These are phyloP conservation scores for Pristionchus pacificus DNA, from an alignment of 1,140 invertebrate genomes.

Conservation along the genomic window DNA sequence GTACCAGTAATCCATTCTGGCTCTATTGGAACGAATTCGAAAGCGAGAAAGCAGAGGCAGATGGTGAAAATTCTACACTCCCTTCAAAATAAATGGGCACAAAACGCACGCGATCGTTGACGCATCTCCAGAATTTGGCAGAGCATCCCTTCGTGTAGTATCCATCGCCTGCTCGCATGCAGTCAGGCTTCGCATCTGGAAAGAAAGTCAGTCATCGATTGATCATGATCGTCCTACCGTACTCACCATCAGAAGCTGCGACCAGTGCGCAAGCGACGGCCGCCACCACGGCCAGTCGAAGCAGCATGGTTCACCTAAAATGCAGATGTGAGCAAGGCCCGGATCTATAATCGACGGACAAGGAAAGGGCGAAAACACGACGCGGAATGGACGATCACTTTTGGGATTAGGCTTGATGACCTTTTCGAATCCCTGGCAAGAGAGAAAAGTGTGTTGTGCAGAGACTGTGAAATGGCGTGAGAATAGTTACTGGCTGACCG, in stretches of 20 bases:
- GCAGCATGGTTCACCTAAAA: background rate
- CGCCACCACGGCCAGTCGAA: background rate
- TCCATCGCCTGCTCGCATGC: background rate
- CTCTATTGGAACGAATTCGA: too few relatives aligned
- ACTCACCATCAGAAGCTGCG: background rate
- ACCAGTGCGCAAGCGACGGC: background rate
- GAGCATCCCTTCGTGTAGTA: background rate
- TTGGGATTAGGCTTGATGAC: too few relatives aligned
- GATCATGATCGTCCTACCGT: background rate
- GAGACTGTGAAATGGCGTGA: too few relatives aligned
- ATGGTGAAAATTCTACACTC: too few relatives aligned
- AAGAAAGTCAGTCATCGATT: background rate
- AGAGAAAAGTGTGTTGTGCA: too few relatives aligned
- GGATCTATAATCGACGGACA: background rate
- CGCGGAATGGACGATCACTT: too few relatives aligned
- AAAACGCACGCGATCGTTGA: background rate
- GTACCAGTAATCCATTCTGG: background rate
- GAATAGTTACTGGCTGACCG: too few relatives aligned
- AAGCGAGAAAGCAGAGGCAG: too few relatives aligned
- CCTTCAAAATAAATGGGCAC: too few relatives aligned
- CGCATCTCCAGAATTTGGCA: background rate
- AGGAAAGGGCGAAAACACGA: background rate
- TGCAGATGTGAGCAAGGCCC: background rate
- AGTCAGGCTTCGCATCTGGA: background rate
- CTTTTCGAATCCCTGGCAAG: too few relatives aligned